phyloP scores from a whole-genome alignment of 2,797 vertebrate genomes.

The Huso huso region DNA sequence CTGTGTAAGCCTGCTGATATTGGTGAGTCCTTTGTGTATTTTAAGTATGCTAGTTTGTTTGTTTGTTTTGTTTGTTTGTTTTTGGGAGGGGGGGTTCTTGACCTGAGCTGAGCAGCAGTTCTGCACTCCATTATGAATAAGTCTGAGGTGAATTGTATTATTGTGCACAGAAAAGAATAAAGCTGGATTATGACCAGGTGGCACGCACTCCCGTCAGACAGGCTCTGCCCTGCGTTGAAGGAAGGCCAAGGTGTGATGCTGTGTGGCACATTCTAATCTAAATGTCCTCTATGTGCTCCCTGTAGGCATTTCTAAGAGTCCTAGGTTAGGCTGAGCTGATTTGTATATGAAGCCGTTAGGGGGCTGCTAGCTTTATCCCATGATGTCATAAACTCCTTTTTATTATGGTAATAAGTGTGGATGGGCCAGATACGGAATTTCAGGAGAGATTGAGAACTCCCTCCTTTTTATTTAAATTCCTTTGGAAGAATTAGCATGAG shows the following conservation, averaged over 20 bases:
- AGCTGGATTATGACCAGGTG: too few relatives aligned
- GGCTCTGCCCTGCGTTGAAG: too few relatives aligned
- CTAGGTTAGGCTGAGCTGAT: too few relatives aligned
- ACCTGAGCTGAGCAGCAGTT: slow-evolving; percentile 17
- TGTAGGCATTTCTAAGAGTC: too few relatives aligned
- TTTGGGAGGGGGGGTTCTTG: slow-evolving; percentile 10
- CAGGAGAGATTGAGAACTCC: slow-evolving; percentile 11
- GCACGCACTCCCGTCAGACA: too few relatives aligned
- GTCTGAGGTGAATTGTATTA: not conserved
- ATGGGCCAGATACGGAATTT: slow-evolving; percentile 9
- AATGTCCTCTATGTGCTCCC: too few relatives aligned
- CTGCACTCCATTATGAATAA: not conserved
- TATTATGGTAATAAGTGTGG: slow-evolving; percentile 11
- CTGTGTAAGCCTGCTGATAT: not conserved
- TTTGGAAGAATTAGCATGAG: slow-evolving; percentile 21
- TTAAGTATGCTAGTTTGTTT: too few relatives aligned
- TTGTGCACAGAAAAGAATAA: not conserved
- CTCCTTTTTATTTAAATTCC: slow-evolving; percentile 22
- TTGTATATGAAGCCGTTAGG: too few relatives aligned
- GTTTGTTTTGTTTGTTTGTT: not conserved
- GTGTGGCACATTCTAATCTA: too few relatives aligned
- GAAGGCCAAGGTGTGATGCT: too few relatives aligned
- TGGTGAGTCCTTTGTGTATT: not conserved
- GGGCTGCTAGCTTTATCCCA: too few relatives aligned
- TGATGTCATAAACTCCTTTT: not conserved